A percentile compares a stretch with the other conserved stretches of the same genome.
Evolutionary conservation across 2,113 vertebrate genomes (phyloP).

Genomic region (Callipepla squamata): DNA sequence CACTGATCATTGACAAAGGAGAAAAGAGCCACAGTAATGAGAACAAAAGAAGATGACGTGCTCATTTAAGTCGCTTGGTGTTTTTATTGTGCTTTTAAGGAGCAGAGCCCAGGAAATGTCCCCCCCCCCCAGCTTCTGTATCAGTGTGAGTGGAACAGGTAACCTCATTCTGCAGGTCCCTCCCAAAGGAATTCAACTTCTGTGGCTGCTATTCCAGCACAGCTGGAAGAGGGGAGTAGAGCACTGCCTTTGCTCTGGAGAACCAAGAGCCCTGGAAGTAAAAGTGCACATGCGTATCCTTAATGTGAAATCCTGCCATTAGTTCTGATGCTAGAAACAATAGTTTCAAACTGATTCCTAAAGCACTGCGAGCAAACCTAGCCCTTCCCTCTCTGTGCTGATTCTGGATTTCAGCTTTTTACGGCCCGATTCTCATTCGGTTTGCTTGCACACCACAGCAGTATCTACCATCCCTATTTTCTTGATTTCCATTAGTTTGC

Average conservation of each 20-base stretch:
- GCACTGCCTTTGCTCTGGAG: background rate
- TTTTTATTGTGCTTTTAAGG: background rate
- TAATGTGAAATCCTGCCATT: background rate
- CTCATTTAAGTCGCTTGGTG: background rate
- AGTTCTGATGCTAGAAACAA: background rate
- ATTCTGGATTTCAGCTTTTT: background rate
- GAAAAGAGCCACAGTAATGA: background rate
- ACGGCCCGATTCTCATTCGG: background rate
- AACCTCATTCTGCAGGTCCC: background rate
- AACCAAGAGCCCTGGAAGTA: background rate
- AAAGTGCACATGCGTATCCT: background rate
- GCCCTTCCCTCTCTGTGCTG: background rate
- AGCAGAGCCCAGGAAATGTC: background rate
- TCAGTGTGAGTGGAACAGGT: background rate
- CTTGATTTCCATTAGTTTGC: background rate
- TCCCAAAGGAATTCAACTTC: background rate
- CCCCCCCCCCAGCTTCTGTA: background rate
- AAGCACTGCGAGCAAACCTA: background rate
- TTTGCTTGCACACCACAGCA: fast-evolving
- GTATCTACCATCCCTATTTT: background rate
- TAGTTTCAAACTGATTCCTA: background rate
- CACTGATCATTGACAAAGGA: background rate
- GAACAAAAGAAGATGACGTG: background rate
- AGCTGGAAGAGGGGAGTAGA: background rate
- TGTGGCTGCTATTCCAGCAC: background rate